phyloP scores from a whole-genome alignment of 2,888 invertebrate species.

The Cancer borealis region DNA sequence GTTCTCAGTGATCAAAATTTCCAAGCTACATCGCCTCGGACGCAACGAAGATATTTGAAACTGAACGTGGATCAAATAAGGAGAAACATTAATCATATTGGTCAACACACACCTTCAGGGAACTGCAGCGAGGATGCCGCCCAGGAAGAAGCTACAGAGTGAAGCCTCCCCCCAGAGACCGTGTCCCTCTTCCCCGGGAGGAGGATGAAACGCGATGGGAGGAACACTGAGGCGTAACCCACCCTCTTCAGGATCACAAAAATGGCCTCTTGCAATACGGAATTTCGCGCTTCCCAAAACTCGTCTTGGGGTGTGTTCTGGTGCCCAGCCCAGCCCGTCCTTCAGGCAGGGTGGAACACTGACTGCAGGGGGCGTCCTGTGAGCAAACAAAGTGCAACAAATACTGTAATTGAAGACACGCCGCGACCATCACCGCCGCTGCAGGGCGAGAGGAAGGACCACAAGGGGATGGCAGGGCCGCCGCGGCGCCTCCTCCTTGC shows the following conservation, averaged over 20 bases:
- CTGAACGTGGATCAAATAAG: slow-evolving; percentile 69
- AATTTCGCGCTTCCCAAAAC: slow-evolving; percentile 21
- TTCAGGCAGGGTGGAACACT: neutral
- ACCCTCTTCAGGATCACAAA: slow-evolving; percentile 1
- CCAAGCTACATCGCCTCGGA: slow-evolving; percentile 39
- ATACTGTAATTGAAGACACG: slow-evolving; percentile 41
- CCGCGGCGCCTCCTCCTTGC: slow-evolving; percentile 36
- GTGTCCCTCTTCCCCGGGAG: slow-evolving; percentile 57
- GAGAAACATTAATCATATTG: slow-evolving; percentile 72
- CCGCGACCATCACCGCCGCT: slow-evolving; percentile 18
- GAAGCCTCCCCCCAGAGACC: slow-evolving; percentile 21
- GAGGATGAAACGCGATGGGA: slow-evolving; percentile 45
- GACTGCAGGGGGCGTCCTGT: slow-evolving; percentile 35
- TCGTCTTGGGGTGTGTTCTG: neutral
- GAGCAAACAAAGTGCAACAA: slow-evolving; percentile 45
- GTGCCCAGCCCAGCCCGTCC: neutral
- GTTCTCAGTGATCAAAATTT: slow-evolving; percentile 55
- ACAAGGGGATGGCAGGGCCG: neutral
- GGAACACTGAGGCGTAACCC: slow-evolving; percentile 58
- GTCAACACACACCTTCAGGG: slow-evolving; percentile 73
- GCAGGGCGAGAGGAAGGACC: slow-evolving; percentile 31
- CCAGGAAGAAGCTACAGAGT: slow-evolving; percentile 57
- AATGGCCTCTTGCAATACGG: slow-evolving; percentile 30
- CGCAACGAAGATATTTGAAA: slow-evolving; percentile 65
- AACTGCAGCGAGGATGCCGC: slow-evolving; percentile 48